Conservation (phyloP, 2,888 invertebrate genomes). For the Eulithis prunata region DNA sequence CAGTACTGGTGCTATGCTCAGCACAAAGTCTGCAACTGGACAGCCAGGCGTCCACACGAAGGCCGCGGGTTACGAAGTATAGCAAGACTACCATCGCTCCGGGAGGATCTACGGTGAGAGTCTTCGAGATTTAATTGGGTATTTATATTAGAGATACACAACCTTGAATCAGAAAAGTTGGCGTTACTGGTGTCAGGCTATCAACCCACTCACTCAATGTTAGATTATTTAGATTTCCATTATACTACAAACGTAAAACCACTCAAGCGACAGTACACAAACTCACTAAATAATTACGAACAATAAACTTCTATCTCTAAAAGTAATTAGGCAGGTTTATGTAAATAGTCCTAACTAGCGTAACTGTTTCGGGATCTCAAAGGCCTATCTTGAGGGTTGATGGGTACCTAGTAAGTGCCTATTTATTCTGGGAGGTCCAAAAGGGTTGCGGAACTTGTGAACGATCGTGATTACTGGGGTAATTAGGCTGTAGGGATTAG, state of each 20-base stretch:
- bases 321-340: constrained; percentile 10
- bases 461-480: neutral
- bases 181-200: too few relatives aligned
- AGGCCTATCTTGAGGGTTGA: constrained; percentile 2
- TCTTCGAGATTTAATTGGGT: too few relatives aligned
- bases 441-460: constrained; percentile 4
- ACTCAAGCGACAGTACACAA: neutral
- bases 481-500: neutral
- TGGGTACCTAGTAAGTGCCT: constrained; percentile 1
- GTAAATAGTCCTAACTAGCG: constrained; percentile 11
- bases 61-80: constrained; percentile 87
- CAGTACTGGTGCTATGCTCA: constrained; percentile 75
- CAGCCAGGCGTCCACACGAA: constrained; percentile 85
- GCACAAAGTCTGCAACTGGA: constrained; percentile 81
- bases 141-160: too few relatives aligned
- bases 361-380: constrained; percentile 11
- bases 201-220: neutral
- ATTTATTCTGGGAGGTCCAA: constrained; percentile 12
- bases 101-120: constrained; percentile 73
- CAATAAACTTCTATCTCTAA: constrained; percentile 8
- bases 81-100: constrained; percentile 82
- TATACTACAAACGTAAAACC: neutral
- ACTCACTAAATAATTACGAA: constrained; percentile 11
- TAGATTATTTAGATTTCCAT: constrained; percentile 1
- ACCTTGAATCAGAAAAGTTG: too few relatives aligned